Percentiles rank a stretch among this genome's conserved stretches.
These are phyloP conservation scores for Saturnia japonica DNA, from an alignment of 2,888 invertebrate species.

Conservation along the genomic window DNA sequence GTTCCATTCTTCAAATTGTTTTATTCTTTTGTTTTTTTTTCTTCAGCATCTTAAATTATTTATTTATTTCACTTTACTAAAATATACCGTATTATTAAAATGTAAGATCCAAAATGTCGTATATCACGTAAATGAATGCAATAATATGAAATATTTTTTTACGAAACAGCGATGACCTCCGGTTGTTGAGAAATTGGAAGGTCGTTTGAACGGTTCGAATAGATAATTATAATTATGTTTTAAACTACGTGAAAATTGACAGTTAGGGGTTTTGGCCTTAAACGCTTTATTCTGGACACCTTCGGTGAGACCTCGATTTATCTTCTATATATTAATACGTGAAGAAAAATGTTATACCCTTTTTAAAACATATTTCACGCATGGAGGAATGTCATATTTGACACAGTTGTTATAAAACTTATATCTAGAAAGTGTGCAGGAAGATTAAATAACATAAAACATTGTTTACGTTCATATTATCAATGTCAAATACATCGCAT, in stretches of 20 bases:
- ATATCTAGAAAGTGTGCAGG: no score
- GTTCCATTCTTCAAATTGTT: no score
- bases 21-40: no score
- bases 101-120: neutral
- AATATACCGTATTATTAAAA: neutral
- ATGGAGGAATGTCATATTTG: no score
- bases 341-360: no score
- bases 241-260: neutral
- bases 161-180: conserved; percentile 1
- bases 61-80: neutral
- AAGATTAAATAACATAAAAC: no score
- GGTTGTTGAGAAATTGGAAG: conserved; percentile 2
- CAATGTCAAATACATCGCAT: no score
- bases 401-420: no score
- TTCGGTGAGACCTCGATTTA: neutral
- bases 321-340: no score
- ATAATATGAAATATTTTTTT: conserved; percentile 6
- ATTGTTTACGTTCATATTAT: no score
- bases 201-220: conserved; percentile 6
- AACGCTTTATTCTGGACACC: neutral
- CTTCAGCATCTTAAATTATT: no score
- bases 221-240: neutral
- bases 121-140: neutral
- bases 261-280: neutral
- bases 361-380: no score